Evolutionary conservation across 2,888 invertebrate genomes (phyloP).

Genomic region (Ametastegia equiseti): DNA sequence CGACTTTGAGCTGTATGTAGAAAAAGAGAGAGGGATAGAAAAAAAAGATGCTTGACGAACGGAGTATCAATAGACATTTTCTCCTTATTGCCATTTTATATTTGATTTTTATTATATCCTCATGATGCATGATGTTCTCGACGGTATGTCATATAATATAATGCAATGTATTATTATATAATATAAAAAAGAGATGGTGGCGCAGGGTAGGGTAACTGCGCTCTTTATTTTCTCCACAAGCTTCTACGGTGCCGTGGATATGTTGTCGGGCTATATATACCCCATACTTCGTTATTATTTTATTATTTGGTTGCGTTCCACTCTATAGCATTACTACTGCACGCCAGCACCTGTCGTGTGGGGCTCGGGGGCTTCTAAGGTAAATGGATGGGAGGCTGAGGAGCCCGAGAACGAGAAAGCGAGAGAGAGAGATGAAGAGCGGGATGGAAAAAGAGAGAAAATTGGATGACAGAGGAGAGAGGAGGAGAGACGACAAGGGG

Average conservation of each 20-base stretch:
- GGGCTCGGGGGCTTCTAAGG: constrained; percentile 60
- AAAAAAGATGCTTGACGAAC: too few relatives aligned
- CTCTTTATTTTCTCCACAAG: background rate
- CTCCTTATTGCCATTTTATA: too few relatives aligned
- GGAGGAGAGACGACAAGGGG: constrained; percentile 50
- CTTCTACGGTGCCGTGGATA: background rate
- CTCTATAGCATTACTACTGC: constrained; percentile 42
- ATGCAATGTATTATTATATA: too few relatives aligned
- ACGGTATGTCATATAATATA: too few relatives aligned
- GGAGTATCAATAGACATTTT: too few relatives aligned
- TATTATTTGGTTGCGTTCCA: constrained; percentile 45
- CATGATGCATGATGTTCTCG: too few relatives aligned
- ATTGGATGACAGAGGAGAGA: constrained; percentile 47
- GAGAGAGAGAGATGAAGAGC: constrained; percentile 1
- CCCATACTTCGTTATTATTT: constrained; percentile 36
- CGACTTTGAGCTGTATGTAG: too few relatives aligned
- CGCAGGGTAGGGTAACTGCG: background rate
- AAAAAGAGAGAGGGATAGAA: too few relatives aligned
- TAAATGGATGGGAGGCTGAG: constrained; percentile 43
- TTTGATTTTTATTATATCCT: too few relatives aligned
- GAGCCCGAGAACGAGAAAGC: constrained; percentile 36
- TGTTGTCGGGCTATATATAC: background rate
- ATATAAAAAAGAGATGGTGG: background rate
- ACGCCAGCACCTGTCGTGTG: constrained; percentile 74
- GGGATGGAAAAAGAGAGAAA: background rate